Base-by-base conservation (phyloP, 2,113 vertebrate species). In the Herpetotheres cachinnans region DNA sequence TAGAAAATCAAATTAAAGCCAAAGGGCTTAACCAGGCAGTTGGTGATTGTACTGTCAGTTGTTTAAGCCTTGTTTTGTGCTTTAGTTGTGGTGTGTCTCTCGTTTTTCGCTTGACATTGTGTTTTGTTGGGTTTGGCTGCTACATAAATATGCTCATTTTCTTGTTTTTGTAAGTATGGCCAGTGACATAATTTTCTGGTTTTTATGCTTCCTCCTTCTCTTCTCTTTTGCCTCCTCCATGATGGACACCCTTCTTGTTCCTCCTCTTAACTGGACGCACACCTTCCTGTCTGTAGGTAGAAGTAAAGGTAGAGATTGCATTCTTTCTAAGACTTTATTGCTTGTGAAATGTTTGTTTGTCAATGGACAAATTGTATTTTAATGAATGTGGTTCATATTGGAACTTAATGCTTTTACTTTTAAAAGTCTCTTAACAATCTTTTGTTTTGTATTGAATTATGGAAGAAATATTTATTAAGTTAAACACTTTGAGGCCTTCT, bases 221-320 rank as follows among this genome's bases (percentile, higher is more conserved):
- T 70, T 97, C 86, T 97, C 89, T 97, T 96, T 95, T 50, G 83
- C 95, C 69, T 97, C 74, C 97, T 97, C 89, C 94, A 2, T 96
- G 98, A 89, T 67, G 98, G 98, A 99, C 97, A 97, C 76, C 30
- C 82, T 81, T 97, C 94, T 95, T 92, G 71, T 95, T 97, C 95
- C 86, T 98, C 90, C 92, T 94, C 96, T 96, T 96, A 98, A 97
- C 58, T 95, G 98, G 97, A 98, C 1, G 71, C 97, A 91, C 97
- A 96, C 92, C 98, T 98, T 98, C 98, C 94, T 98, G 94, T 97
- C 97, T 98, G 93, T 99, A 99, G 99, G 99, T 99, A 99, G 99
- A 99, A 99, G 99, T 98, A 99, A 99, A 99, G 99, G 99, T 99
- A 99, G 98, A 98, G 94, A 97, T 93, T 56, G 59, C 95, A 98